phyloP scores from a whole-genome alignment of 2,797 vertebrate species.

The Intellagama lesueurii region DNA sequence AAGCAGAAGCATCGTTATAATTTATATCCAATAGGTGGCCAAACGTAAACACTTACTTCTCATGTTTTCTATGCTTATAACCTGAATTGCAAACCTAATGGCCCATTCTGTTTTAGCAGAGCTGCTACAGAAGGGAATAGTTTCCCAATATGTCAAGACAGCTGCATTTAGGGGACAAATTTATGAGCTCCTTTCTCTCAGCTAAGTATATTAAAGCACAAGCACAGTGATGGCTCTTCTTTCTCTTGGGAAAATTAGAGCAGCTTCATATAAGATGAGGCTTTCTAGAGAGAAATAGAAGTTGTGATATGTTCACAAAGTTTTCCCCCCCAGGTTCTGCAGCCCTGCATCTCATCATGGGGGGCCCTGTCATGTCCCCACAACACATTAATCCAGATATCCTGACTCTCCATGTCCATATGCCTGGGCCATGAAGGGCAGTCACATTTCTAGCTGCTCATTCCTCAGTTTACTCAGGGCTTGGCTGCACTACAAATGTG shows the following conservation, averaged over 20 bases:
- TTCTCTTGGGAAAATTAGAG: conserved; percentile 13
- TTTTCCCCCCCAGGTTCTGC: neutral
- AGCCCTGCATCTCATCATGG: too few species aligned
- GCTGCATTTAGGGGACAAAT: conserved; percentile 34
- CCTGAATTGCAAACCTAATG: conserved; percentile 32
- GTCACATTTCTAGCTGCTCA: too few species aligned
- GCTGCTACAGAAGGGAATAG: conserved; percentile 27
- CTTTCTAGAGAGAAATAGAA: neutral
- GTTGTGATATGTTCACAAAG: neutral
- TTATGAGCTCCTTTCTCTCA: conserved; percentile 39
- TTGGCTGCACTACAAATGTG: too few species aligned
- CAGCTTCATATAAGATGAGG: conserved; percentile 13
- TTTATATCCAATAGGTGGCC: conserved; percentile 27
- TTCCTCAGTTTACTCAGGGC: too few species aligned
- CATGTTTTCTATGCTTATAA: conserved; percentile 29
- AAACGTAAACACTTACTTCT: conserved; percentile 11
- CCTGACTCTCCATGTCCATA: too few species aligned
- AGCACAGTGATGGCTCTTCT: conserved; percentile 1
- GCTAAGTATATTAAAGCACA: conserved; percentile 25
- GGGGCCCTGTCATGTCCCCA: too few species aligned
- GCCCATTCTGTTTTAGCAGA: conserved; percentile 26
- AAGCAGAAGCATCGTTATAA: neutral
- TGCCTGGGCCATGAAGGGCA: too few species aligned
- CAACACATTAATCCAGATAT: too few species aligned
- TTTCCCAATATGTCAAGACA: conserved; percentile 35